Evolutionary conservation across 2,888 invertebrate genomes (phyloP).

Genomic region (Acanthosepion pharaonis): DNA sequence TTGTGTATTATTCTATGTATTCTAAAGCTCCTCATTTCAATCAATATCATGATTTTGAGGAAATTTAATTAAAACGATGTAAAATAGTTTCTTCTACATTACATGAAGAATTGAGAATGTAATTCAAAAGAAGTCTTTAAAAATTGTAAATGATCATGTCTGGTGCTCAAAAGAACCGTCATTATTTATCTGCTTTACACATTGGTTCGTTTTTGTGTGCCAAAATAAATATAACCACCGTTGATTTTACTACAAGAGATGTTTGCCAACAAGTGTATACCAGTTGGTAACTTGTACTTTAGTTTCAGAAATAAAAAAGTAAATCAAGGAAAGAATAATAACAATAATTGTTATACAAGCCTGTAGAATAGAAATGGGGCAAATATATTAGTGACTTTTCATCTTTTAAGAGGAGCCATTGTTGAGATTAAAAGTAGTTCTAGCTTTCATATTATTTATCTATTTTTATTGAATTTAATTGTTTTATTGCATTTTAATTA

Average conservation of each 20-base stretch:
- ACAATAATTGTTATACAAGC: background rate
- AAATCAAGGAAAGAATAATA: background rate
- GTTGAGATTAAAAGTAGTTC: too few species aligned
- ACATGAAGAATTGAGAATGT: background rate
- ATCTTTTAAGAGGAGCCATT: too few species aligned
- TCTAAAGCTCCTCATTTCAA: background rate
- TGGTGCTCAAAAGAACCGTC: background rate
- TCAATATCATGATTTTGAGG: too few species aligned
- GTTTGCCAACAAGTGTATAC: background rate
- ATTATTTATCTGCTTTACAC: background rate
- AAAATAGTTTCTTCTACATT: too few species aligned
- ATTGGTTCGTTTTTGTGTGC: background rate
- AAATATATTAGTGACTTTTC: background rate
- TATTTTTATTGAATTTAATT: too few species aligned
- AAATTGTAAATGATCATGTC: background rate
- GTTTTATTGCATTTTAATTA: too few species aligned
- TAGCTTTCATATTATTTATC: too few species aligned
- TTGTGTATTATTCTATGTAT: background rate
- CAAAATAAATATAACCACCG: slow-evolving; percentile 4
- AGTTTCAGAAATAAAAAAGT: background rate
- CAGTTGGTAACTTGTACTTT: background rate
- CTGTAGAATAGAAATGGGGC: background rate
- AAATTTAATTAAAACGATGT: too few species aligned
- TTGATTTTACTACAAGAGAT: background rate
- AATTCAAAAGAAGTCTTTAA: background rate